Percentiles rank a stretch among this genome's conserved stretches.
These are phyloP conservation scores for Arion vulgaris DNA, from an alignment of 1,140 invertebrate genomes.

Conservation along the genomic window DNA sequence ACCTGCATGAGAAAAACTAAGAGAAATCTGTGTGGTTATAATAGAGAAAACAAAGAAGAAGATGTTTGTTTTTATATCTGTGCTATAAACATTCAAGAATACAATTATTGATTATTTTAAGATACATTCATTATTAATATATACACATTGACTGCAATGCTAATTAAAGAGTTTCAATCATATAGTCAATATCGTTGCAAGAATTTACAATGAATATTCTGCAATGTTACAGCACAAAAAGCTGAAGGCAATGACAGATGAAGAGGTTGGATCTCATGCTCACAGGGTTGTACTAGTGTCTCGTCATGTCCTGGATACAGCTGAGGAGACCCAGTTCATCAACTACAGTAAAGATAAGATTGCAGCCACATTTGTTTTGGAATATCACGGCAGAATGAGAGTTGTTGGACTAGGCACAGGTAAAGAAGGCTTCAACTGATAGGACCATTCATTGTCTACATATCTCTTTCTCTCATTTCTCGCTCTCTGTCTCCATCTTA, in stretches of 20 bases:
- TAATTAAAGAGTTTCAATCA: no score
- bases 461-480: not conserved
- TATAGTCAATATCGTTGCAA: not conserved
- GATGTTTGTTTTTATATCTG: no score
- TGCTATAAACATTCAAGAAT: no score
- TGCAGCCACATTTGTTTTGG: conserved; percentile 46
- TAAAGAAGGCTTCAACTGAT: conserved; percentile 40
- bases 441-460: not conserved
- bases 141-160: no score
- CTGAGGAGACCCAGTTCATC: conserved; percentile 51
- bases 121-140: no score
- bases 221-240: conserved; percentile 34
- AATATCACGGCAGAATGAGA: conserved; percentile 47
- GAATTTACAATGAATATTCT: not conserved
- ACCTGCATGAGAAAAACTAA: no score
- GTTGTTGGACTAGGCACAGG: conserved; percentile 72
- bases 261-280: not conserved
- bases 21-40: no score
- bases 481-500: no score
- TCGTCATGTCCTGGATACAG: conserved; percentile 43
- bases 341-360: conserved; percentile 54
- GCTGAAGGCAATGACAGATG: conserved; percentile 28
- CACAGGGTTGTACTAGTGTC: conserved; percentile 41
- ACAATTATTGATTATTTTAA: no score
- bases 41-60: no score